phyloP scores from a whole-genome alignment of 2,888 invertebrate genomes.

The Andricus curvator region DNA sequence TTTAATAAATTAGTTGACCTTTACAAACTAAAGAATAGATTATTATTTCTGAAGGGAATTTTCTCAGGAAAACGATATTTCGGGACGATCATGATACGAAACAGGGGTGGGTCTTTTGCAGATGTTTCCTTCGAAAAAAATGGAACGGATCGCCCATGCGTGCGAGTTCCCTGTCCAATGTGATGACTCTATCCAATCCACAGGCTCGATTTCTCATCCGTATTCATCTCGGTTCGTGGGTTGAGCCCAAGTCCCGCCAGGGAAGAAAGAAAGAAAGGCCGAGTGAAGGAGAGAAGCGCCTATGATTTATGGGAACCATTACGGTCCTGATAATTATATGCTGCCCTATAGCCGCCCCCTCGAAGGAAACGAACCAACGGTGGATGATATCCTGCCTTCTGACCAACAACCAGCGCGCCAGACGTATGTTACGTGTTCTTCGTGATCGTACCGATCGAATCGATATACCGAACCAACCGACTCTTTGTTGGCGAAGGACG shows the following conservation, averaged over 20 bases:
- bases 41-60: not conserved
- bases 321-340: constrained; percentile 77
- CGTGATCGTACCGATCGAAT: constrained; percentile 67
- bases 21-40: not conserved
- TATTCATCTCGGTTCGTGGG: constrained; percentile 72
- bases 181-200: constrained; percentile 78
- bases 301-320: constrained; percentile 78
- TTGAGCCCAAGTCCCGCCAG: constrained; percentile 62
- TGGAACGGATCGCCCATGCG: not conserved
- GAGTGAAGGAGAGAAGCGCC: constrained; percentile 75
- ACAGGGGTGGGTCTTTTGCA: not conserved
- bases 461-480: constrained; percentile 59
- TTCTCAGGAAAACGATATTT: not conserved
- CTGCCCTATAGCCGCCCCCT: constrained; percentile 75
- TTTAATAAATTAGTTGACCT: not conserved
- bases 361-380: constrained; percentile 62
- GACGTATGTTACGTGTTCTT: constrained; percentile 63
- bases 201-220: constrained; percentile 74
- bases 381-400: constrained; percentile 74
- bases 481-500: constrained; percentile 44
- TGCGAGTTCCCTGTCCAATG: constrained; percentile 48
- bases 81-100: not conserved
- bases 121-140: constrained; percentile 8
- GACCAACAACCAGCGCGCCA: constrained; percentile 60
- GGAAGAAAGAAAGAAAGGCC: constrained; percentile 61